Evolutionary conservation across 2,113 vertebrate genomes (phyloP), one percentile per base, ranked within the genome.

Genomic region (Tenebrosternarchus preto): DNA sequence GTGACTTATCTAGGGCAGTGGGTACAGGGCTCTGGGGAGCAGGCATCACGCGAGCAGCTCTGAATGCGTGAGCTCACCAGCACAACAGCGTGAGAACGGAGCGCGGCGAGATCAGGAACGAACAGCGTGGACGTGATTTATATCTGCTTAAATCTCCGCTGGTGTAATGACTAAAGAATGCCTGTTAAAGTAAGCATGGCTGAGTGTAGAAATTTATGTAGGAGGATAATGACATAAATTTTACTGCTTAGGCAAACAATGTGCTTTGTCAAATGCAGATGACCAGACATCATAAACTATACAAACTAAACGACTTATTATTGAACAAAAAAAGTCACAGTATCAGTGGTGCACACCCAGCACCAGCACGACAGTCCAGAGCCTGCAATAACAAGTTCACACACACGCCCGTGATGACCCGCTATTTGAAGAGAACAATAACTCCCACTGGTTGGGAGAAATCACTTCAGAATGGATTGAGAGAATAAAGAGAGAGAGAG

Each of bases 1-100:
- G 86, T 82, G 68, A 84, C 83, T 80, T 86, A 79, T 85, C 85
- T 86, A 67, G 84, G 39, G 72, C 50, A 24, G 70, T 53, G 24
- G 75, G 66, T 36, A 78, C 55, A 2, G 76, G 80, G 84, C 81
- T 73, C 27, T 68, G 69, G 55, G 81, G 20, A 5, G n/a, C 63
- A 67, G 63, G n/a, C n/a, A n/a, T n/a, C n/a, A n/a, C n/a, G n/a
- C n/a, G 20, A 7, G 9, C 31, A 39, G 64, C 43, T 2, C 43
- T 12, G 11, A 68, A n/a, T 33, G 16, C 1, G 33, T 22, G 20
- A 68, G 64, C 20, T 68, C 20, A 39, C 22, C 15, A 39, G 20
- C 2, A 0, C 5, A 68, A 39, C 43, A 50, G 43, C 43, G 43
- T 50, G 43, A 50, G 43, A 50, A 50, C 43, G 15, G 43, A 12